These are phyloP conservation scores for Patella pellucida DNA, from an alignment of 2,888 invertebrate species.

Conservation along the genomic window DNA sequence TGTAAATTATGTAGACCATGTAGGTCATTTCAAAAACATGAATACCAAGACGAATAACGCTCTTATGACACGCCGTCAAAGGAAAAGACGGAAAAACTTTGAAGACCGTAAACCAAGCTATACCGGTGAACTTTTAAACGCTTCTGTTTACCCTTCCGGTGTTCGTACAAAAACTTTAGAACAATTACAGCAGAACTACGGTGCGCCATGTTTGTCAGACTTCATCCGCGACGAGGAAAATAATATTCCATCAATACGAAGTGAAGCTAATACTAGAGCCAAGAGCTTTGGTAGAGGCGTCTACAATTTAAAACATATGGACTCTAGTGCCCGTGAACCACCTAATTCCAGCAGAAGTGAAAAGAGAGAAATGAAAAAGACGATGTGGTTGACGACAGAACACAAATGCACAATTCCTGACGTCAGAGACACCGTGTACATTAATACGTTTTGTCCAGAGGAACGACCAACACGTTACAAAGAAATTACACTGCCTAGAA, in stretches of 20 bases:
- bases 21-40: no score
- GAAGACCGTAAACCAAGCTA: no score
- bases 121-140: neutral
- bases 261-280: neutral
- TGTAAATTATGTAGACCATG: no score
- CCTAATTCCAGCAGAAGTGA: neutral
- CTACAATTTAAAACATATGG: neutral
- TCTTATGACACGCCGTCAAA: no score
- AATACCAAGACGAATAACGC: no score
- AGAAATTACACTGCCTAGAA: conserved; percentile 21
- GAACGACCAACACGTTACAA: conserved; percentile 28
- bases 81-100: no score
- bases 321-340: neutral
- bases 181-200: neutral
- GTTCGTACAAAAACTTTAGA: neutral
- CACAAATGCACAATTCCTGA: conserved; percentile 17
- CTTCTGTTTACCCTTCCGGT: neutral
- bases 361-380: neutral
- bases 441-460: conserved; percentile 33
- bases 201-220: neutral
- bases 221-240: neutral
- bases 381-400: neutral
- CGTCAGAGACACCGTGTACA: conserved; percentile 33
- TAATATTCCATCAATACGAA: neutral
- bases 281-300: neutral